phyloP scores from a whole-genome alignment of 2,797 vertebrate genomes.

The Galaxias olidus region DNA sequence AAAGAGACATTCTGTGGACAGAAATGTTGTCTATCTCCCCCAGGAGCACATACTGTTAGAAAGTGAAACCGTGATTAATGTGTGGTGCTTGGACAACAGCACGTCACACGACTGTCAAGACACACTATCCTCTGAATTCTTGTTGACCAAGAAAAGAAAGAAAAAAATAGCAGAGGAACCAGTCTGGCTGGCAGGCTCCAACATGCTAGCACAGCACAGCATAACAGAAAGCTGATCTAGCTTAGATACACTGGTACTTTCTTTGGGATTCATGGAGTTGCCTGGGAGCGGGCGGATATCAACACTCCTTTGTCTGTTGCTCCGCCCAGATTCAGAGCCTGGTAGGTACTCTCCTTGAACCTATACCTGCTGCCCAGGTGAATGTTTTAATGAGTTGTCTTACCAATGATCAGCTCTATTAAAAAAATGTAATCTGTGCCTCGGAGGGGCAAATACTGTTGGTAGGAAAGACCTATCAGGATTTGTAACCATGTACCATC shows the following conservation, averaged over 20 bases:
- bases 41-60: conserved; percentile 23
- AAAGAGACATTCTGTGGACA: conserved; percentile 2
- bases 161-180: conserved; percentile 55
- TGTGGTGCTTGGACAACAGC: not conserved
- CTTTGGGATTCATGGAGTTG: not conserved
- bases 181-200: conserved; percentile 64
- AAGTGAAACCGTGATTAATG: not conserved
- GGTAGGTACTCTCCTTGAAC: too few relatives aligned
- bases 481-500: too few relatives aligned
- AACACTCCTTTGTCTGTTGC: too few relatives aligned
- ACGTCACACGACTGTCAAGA: conserved; percentile 19
- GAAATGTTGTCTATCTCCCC: not conserved
- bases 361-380: too few relatives aligned
- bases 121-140: conserved; percentile 41
- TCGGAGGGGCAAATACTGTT: too few relatives aligned
- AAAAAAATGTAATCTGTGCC: too few relatives aligned
- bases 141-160: conserved; percentile 31
- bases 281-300: too few relatives aligned
- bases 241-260: conserved; percentile 17
- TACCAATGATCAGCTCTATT: too few relatives aligned
- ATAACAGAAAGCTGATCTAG: conserved; percentile 27
- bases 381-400: too few relatives aligned
- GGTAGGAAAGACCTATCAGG: too few relatives aligned
- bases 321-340: too few relatives aligned
- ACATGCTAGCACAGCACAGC: conserved; percentile 46